A percentile compares a stretch with the other conserved stretches of the same genome.
These are phyloP conservation scores for Dissostichus mawsoni DNA, from an alignment of 2,113 vertebrate species.

Conservation along the genomic window DNA sequence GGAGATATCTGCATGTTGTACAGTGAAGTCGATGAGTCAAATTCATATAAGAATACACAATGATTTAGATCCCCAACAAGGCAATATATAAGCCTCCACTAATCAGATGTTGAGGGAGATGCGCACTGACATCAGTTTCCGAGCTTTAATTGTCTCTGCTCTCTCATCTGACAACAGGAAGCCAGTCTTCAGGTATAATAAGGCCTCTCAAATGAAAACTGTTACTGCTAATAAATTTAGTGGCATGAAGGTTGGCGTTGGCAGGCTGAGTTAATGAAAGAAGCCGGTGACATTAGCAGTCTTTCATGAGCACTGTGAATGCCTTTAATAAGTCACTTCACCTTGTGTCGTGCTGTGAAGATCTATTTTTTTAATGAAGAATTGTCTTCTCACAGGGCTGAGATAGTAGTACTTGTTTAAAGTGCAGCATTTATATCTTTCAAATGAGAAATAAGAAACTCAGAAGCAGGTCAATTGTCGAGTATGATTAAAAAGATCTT, in stretches of 20 bases:
- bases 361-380: not conserved
- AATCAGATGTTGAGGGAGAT: constrained; percentile 13
- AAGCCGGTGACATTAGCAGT: constrained; percentile 23
- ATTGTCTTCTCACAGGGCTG: not conserved
- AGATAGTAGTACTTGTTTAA: not conserved
- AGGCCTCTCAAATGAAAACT: constrained; percentile 8
- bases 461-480: not conserved
- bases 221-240: constrained; percentile 14
- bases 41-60: not conserved
- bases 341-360: constrained; percentile 2
- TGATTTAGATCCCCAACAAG: constrained; percentile 24
- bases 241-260: not conserved
- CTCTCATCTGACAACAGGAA: constrained; percentile 34
- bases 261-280: constrained; percentile 12
- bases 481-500: not conserved
- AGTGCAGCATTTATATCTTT: not conserved
- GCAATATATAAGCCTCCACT: constrained; percentile 1
- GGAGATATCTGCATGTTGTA: constrained; percentile 13
- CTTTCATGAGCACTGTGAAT: constrained; percentile 5
- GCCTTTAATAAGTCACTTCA: constrained; percentile 24
- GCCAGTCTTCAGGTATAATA: constrained; percentile 3
- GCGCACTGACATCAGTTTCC: not conserved
- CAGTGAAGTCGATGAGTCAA: not conserved
- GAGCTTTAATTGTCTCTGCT: constrained; percentile 1
- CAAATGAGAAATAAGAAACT: not conserved